Conservation (phyloP, 2,888 invertebrate species). For the Neocrepidodera transversa region DNA sequence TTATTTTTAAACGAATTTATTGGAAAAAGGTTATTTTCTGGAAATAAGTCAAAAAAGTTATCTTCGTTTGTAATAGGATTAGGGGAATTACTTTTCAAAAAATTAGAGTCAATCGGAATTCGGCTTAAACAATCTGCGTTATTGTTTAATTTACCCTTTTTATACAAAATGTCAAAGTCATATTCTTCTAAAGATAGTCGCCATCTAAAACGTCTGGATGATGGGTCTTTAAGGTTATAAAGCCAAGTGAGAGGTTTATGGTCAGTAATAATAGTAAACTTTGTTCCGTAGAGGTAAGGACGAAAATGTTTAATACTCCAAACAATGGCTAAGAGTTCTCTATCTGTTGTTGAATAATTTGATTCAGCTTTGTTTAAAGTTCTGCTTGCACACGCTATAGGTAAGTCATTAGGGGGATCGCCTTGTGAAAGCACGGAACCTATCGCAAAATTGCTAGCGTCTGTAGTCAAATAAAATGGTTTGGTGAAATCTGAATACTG, state of each 20-base stretch:
- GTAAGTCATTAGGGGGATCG: conserved; percentile 44
- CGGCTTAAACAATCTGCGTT: conserved; percentile 18
- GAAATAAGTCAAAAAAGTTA: background rate
- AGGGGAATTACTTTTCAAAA: too few species aligned
- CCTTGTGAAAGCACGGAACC: conserved; percentile 45
- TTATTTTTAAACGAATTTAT: background rate
- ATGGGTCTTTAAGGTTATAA: conserved; percentile 48
- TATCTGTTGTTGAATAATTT: conserved; percentile 55
- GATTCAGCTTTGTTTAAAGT: conserved; percentile 50
- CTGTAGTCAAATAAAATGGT: conserved; percentile 50
- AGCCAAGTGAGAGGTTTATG: conserved; percentile 53
- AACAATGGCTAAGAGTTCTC: conserved; percentile 54
- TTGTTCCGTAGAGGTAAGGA: conserved; percentile 51
- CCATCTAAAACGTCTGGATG: conserved; percentile 49
- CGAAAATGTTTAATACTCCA: conserved; percentile 36
- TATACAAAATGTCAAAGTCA: conserved; percentile 38
- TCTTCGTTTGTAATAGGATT: too few species aligned
- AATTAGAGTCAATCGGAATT: background rate
- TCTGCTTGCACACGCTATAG: conserved; percentile 53
- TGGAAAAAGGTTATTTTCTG: background rate
- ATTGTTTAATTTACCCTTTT: conserved; percentile 17
- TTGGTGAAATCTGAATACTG: conserved; percentile 49
- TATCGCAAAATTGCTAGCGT: conserved; percentile 50
- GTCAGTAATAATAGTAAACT: conserved; percentile 53
- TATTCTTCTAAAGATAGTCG: conserved; percentile 49